Conservation (phyloP, 2,888 invertebrate species). For the Troilus luridus region DNA sequence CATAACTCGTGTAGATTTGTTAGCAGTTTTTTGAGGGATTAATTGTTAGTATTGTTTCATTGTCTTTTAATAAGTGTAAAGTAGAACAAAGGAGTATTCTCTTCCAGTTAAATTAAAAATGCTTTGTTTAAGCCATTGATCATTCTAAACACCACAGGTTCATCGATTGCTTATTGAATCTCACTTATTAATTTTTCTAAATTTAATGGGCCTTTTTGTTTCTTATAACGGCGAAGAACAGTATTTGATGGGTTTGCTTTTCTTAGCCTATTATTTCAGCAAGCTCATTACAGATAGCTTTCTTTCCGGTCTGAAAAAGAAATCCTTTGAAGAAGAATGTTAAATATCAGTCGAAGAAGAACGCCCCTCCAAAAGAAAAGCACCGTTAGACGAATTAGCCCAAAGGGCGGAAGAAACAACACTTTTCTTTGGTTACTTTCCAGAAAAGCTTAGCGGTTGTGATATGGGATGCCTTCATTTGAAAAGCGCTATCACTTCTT, state of each 20-base stretch:
- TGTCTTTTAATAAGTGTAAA: no score
- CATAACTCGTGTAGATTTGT: background rate
- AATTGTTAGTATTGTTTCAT: no score
- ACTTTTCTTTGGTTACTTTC: background rate
- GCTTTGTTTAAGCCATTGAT: no score
- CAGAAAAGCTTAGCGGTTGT: background rate
- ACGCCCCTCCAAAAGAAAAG: background rate
- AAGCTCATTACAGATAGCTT: constrained; percentile 4
- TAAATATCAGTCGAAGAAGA: background rate
- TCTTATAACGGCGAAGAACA: background rate
- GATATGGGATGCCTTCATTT: background rate
- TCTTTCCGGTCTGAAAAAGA: background rate
- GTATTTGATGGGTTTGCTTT: background rate
- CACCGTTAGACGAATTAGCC: background rate
- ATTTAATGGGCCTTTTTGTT: background rate
- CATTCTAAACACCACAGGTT: no score
- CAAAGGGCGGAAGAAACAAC: background rate
- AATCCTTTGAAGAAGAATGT: background rate
- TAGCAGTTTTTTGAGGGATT: background rate
- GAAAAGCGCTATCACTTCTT: background rate
- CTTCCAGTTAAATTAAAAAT: no score
- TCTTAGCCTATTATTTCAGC: background rate
- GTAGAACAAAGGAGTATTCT: no score
- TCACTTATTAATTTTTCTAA: background rate
- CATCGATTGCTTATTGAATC: background rate